Percentiles rank a stretch among this genome's conserved stretches.
Conservation (phyloP, 2,797 vertebrate species). For the Dermochelys coriacea region DNA sequence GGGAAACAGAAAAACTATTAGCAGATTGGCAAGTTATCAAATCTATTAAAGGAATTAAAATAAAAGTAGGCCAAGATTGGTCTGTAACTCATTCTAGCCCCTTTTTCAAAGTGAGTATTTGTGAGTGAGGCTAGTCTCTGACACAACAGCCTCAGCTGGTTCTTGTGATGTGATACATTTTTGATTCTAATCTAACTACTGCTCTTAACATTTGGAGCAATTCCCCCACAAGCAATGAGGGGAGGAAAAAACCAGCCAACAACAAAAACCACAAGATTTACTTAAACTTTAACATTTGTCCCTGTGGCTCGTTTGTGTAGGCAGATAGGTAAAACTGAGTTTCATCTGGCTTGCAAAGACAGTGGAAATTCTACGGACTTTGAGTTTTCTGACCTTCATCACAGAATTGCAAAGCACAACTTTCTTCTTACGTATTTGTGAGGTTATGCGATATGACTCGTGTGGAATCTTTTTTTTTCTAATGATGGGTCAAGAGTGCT, state of each 20-base stretch:
- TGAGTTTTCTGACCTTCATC: conserved; percentile 45
- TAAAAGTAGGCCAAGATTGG: not conserved
- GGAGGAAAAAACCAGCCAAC: not conserved
- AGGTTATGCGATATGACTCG: not conserved
- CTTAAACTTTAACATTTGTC: conserved; percentile 28
- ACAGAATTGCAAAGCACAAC: not conserved
- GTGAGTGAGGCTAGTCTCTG: not conserved
- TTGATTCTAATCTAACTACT: not conserved
- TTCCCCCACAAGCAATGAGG: not conserved
- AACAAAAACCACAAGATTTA: not conserved
- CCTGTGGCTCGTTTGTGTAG: conserved; percentile 15
- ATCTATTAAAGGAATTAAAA: not conserved
- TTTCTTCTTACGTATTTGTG: not conserved
- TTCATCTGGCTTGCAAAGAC: not conserved
- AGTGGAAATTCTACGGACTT: conserved; percentile 50
- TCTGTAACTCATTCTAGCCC: not conserved
- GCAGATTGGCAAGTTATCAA: conserved; percentile 15
- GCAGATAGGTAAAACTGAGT: conserved; percentile 59
- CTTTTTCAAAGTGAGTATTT: not conserved
- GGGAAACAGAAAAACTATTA: not conserved
- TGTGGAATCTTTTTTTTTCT: not conserved
- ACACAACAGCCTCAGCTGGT: not conserved
- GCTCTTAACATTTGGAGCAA: not conserved
- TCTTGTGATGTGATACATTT: not conserved
- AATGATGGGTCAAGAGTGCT: not conserved